A percentile compares a stretch with the other conserved stretches of the same genome.
These are phyloP conservation scores for Pogonocichla stellata DNA, from an alignment of 2,113 vertebrate genomes.

Conservation along the genomic window DNA sequence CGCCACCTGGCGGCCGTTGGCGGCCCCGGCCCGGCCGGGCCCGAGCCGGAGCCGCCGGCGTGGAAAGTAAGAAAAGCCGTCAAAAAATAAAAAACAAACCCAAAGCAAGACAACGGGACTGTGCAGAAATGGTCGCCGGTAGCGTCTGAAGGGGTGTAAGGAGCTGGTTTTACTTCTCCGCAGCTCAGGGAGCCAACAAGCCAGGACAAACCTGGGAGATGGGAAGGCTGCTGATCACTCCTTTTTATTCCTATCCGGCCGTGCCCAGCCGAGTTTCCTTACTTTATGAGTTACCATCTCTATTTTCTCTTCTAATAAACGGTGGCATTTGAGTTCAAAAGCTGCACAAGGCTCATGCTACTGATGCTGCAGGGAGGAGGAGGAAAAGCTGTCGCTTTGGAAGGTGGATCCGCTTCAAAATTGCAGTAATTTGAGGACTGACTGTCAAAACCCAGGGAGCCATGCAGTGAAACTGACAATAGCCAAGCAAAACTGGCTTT, in stretches of 20 bases:
- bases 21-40: no score
- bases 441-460: background rate
- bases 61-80: no score
- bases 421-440: accelerated
- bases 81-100: background rate
- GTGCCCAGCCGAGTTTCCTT: background rate
- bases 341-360: background rate
- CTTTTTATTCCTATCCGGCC: background rate
- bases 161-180: background rate
- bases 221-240: background rate
- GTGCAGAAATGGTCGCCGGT: background rate
- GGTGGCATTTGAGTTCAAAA: background rate
- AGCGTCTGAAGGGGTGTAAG: background rate
- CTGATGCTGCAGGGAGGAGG: background rate
- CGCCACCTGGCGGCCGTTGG: background rate
- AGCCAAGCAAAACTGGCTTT: background rate
- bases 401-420: background rate
- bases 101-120: accelerated
- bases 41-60: accelerated
- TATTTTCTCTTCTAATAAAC: background rate
- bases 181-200: background rate
- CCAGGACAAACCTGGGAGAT: background rate
- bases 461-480: accelerated
- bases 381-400: background rate
- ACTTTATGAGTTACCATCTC: background rate